Percentiles rank a stretch among this genome's conserved stretches.
These are phyloP conservation scores for Agelas oroides DNA, from an alignment of 37 sponge, comb jelly and placozoan species.

Conservation along the genomic window DNA sequence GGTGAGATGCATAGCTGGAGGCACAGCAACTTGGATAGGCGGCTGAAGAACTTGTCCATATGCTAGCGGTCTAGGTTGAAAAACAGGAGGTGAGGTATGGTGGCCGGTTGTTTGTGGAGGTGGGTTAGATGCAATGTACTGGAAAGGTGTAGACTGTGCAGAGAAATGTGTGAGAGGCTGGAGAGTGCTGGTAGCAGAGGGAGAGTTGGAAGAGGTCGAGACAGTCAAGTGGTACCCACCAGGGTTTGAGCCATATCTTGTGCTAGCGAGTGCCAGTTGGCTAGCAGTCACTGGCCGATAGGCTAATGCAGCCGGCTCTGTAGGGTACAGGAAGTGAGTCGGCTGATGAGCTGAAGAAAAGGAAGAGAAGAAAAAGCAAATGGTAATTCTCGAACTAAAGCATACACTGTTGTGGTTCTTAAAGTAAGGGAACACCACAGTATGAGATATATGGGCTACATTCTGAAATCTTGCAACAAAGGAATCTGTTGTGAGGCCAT, in stretches of 20 bases:
- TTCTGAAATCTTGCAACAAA: too few relatives aligned
- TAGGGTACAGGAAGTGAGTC: slow-evolving; percentile 12
- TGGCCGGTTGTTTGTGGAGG: not conserved
- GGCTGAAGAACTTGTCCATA: slow-evolving; percentile 25
- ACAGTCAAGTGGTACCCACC: not conserved
- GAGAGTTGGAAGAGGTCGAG: slow-evolving; percentile 16
- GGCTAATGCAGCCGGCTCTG: slow-evolving; percentile 14
- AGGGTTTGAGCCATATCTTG: not conserved
- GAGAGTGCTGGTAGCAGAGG: slow-evolving; percentile 17
- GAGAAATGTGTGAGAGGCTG: slow-evolving; percentile 36
- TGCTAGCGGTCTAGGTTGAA: not conserved
- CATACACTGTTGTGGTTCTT: too few relatives aligned
- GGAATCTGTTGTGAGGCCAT: too few relatives aligned
- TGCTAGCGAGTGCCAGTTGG: slow-evolving; percentile 4
- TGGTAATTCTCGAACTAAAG: too few relatives aligned
- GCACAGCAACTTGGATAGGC: not conserved
- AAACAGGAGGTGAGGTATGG: not conserved
- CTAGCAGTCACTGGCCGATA: slow-evolving; percentile 27
- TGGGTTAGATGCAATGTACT: slow-evolving; percentile 32
- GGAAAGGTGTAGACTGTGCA: slow-evolving; percentile 22
- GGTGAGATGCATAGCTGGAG: not conserved
- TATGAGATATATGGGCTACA: too few relatives aligned
- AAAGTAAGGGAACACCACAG: too few relatives aligned
- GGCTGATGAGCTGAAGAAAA: slow-evolving; percentile 8
- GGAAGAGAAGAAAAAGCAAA: too few relatives aligned